Evolutionary conservation across 1,140 invertebrate species (phyloP).

Genomic region (Drosophila kepulauana): DNA sequence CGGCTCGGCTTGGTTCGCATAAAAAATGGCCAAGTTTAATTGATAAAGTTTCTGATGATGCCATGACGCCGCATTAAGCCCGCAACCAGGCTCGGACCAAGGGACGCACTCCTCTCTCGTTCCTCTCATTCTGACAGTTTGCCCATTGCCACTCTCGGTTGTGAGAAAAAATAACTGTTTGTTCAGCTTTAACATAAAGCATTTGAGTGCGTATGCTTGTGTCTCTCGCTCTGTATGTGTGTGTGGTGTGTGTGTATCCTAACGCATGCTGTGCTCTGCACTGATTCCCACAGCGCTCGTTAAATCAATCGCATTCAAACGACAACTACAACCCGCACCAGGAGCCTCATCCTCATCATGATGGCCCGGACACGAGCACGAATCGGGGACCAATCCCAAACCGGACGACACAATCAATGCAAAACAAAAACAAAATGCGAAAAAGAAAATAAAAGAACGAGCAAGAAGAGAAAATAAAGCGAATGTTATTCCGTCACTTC

Average conservation of each 20-base stretch:
- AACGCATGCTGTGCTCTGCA: slow-evolving; percentile 53
- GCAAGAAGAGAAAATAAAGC: background rate
- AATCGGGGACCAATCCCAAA: slow-evolving; percentile 33
- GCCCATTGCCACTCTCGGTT: background rate
- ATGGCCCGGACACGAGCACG: background rate
- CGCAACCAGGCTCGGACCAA: slow-evolving; percentile 45
- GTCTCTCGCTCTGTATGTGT: background rate
- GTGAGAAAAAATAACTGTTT: slow-evolving; percentile 70
- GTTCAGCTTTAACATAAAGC: slow-evolving; percentile 78
- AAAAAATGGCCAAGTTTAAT: slow-evolving; percentile 79
- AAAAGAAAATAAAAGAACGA: slow-evolving; percentile 26
- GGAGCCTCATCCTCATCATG: background rate
- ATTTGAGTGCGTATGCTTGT: slow-evolving; percentile 22
- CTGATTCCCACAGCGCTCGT: slow-evolving; percentile 76
- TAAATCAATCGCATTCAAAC: slow-evolving; percentile 75
- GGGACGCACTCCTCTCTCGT: slow-evolving; percentile 12
- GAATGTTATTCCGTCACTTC: slow-evolving; percentile 77
- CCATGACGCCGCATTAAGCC: slow-evolving; percentile 79
- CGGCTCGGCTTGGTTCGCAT: slow-evolving; percentile 18
- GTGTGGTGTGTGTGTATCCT: slow-evolving; percentile 21
- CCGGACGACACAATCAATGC: slow-evolving; percentile 78
- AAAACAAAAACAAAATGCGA: slow-evolving; percentile 53
- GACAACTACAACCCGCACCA: slow-evolving; percentile 49
- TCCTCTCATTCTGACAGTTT: background rate
- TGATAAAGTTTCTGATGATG: slow-evolving; percentile 78